These are phyloP conservation scores for Ptiloglossa arizonensis DNA, from an alignment of 1,140 invertebrate species.

Conservation along the genomic window DNA sequence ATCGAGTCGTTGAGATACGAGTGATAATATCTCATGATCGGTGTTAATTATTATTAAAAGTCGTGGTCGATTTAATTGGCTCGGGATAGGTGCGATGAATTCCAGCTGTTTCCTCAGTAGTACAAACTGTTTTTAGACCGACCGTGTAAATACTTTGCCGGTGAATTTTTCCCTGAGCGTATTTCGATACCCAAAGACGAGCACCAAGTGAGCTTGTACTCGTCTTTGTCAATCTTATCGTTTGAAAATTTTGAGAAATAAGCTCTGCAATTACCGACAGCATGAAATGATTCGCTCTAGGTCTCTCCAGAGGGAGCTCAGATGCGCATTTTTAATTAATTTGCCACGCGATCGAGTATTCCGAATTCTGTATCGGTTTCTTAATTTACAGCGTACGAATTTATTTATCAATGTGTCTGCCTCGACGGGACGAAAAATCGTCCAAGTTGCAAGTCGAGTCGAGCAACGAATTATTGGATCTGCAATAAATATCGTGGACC, in stretches of 20 bases:
- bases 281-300: neutral
- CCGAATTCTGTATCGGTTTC: no score
- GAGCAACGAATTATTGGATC: no score
- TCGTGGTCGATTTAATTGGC: neutral
- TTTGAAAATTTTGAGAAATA: neutral
- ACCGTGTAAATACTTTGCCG: neutral
- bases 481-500: no score
- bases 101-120: slow-evolving; percentile 23
- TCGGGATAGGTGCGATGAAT: neutral
- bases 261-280: slow-evolving; percentile 32
- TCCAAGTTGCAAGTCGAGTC: no score
- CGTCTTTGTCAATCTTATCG: neutral
- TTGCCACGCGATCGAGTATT: neutral
- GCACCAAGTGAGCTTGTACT: no score
- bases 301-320: slow-evolving; percentile 43
- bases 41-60: neutral
- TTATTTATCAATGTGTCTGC: neutral
- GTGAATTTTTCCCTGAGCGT: no score
- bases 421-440: neutral
- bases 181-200: no score
- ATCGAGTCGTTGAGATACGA: no score
- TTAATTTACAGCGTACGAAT: neutral
- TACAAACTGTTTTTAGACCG: slow-evolving; percentile 22
- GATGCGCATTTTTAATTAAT: slow-evolving; percentile 29
- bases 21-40: no score